Conservation (phyloP, 2,113 vertebrate genomes). For the Labeo catla region DNA sequence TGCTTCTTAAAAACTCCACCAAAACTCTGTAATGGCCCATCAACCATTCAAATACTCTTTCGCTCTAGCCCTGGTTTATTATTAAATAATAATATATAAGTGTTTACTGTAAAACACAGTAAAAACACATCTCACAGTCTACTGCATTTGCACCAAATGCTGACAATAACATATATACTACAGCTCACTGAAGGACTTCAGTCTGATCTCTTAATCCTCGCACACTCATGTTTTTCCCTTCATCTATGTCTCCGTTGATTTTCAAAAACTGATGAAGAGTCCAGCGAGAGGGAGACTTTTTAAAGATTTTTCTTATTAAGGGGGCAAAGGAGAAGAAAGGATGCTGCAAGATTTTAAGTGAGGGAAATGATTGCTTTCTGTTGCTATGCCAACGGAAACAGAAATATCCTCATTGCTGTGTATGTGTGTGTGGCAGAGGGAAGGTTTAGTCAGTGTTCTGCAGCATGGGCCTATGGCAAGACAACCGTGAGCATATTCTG, state of each 20-base stretch:
- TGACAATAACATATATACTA: background rate
- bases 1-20: background rate
- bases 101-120: background rate
- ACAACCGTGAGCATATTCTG: conserved; percentile 12
- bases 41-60: background rate
- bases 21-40: background rate
- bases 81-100: background rate
- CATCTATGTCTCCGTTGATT: conserved; percentile 9
- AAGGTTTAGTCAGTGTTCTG: conserved; percentile 28
- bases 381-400: conserved; percentile 76
- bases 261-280: conserved; percentile 27
- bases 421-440: conserved; percentile 36
- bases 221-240: background rate
- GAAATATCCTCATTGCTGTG: conserved; percentile 69
- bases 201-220: background rate
- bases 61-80: background rate
- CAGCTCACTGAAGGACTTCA: background rate
- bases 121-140: background rate
- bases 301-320: conserved; percentile 46
- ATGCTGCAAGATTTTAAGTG: conserved; percentile 63
- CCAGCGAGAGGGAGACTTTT: conserved; percentile 5
- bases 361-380: conserved; percentile 71
- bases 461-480: conserved; percentile 35
- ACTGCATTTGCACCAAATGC: conserved; percentile 17
- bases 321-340: conserved; percentile 50